Percentiles rank a stretch among this genome's conserved stretches.
These are phyloP conservation scores for Apantesis nais DNA, from an alignment of 2,888 invertebrate species.

Conservation along the genomic window DNA sequence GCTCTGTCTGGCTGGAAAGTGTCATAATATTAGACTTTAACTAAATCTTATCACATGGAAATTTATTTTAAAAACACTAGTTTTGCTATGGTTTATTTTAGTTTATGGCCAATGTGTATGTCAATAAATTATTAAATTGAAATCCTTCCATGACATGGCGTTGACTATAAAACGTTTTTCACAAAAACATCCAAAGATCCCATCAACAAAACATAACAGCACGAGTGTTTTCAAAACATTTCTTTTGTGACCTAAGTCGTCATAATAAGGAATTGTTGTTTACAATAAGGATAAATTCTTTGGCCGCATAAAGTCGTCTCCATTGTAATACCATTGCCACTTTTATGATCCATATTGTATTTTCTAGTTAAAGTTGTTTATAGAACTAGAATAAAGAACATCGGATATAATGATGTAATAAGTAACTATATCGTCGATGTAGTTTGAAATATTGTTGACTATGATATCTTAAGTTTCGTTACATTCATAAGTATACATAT, in stretches of 20 bases:
- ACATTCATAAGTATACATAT: too few species aligned
- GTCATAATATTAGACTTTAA: background rate
- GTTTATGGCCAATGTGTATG: background rate
- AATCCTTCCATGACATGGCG: background rate
- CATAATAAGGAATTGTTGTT: conserved; percentile 35
- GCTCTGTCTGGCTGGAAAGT: background rate
- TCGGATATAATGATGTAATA: background rate
- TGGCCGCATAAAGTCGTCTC: conserved; percentile 19
- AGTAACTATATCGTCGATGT: too few species aligned
- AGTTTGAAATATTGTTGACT: too few species aligned
- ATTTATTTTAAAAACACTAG: conserved; percentile 7
- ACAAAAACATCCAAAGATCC: conserved; percentile 4
- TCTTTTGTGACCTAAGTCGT: conserved; percentile 29
- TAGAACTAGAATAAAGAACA: conserved; percentile 5
- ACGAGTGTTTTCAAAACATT: conserved; percentile 29
- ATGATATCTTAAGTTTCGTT: too few species aligned
- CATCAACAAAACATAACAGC: conserved; percentile 20
- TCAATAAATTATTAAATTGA: background rate
- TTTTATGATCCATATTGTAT: conserved; percentile 31
- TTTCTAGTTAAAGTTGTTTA: conserved; percentile 23
- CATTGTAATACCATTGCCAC: conserved; percentile 35
- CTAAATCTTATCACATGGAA: conserved; percentile 6
- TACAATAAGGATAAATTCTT: conserved; percentile 32
- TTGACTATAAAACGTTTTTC: background rate
- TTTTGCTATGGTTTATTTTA: too few species aligned